Conservation (phyloP, 2,113 vertebrate species). For the Grallaria varia region DNA sequence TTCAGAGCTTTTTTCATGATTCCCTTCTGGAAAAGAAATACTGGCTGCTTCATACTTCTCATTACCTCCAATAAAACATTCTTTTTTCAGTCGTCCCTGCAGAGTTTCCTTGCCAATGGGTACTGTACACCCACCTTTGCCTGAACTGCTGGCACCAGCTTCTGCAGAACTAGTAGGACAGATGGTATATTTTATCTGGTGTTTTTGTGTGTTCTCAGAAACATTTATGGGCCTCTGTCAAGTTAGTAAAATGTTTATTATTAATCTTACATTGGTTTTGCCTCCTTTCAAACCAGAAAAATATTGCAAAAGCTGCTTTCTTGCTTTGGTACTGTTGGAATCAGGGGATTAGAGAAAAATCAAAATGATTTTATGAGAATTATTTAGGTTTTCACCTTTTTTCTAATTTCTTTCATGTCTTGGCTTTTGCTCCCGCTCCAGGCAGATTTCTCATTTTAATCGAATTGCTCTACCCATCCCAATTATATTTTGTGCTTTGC, state of each 20-base stretch:
- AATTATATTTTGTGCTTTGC: background rate
- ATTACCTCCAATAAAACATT: background rate
- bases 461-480: background rate
- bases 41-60: background rate
- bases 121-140: conserved; percentile 37
- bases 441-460: conserved; percentile 8
- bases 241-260: background rate
- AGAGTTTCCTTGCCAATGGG: conserved; percentile 10
- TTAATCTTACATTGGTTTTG: background rate
- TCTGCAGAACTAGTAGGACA: conserved; percentile 28
- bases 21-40: background rate
- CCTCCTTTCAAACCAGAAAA: background rate
- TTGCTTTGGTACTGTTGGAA: background rate
- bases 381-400: background rate
- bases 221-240: conserved; percentile 19
- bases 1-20: background rate
- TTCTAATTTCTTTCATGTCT: background rate
- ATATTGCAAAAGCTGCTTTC: background rate
- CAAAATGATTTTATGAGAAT: background rate
- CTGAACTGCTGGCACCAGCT: conserved; percentile 38
- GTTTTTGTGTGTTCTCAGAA: conserved; percentile 33
- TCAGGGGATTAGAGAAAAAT: background rate
- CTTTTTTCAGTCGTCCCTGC: background rate
- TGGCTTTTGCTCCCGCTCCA: background rate
- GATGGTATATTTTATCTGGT: conserved; percentile 41